Evolutionary conservation across 2,113 vertebrate genomes (phyloP).

Genomic region (Pleuronectes platessa): DNA sequence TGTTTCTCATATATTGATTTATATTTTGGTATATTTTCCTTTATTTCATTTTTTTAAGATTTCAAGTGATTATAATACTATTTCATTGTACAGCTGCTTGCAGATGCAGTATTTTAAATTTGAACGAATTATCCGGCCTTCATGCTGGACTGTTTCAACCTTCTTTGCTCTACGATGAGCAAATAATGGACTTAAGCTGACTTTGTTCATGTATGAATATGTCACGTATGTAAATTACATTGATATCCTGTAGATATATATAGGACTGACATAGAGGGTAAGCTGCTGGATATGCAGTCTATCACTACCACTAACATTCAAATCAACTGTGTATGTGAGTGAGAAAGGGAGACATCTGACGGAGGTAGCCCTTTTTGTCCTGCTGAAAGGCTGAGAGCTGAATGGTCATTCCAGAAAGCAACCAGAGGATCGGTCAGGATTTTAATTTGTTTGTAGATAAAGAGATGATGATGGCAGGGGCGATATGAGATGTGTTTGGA

Average conservation of each 20-base stretch:
- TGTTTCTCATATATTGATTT: neutral
- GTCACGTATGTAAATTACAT: slow-evolving; percentile 17
- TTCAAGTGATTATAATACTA: neutral
- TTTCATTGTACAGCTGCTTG: neutral
- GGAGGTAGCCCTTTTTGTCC: neutral
- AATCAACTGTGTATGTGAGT: slow-evolving; percentile 7
- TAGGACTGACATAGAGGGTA: slow-evolving; percentile 20
- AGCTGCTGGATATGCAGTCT: slow-evolving; percentile 4
- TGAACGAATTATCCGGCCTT: slow-evolving; percentile 39
- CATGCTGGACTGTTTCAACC: slow-evolving; percentile 11
- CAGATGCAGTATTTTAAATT: slow-evolving; percentile 61
- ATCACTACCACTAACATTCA: slow-evolving; percentile 18
- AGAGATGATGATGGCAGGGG: slow-evolving; percentile 3
- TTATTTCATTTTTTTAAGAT: neutral
- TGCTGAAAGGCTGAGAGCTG: neutral
- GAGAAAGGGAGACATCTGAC: neutral
- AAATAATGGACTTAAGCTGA: neutral
- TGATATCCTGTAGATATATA: slow-evolving; percentile 25
- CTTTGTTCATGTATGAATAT: neutral
- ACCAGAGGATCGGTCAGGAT: neutral
- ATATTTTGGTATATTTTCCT: neutral
- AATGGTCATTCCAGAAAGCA: neutral
- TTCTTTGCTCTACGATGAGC: neutral
- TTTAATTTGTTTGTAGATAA: slow-evolving; percentile 22
- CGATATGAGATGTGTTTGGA: neutral